Conservation (phyloP, 1,140 invertebrate genomes). For the Solenopsis fugax region DNA sequence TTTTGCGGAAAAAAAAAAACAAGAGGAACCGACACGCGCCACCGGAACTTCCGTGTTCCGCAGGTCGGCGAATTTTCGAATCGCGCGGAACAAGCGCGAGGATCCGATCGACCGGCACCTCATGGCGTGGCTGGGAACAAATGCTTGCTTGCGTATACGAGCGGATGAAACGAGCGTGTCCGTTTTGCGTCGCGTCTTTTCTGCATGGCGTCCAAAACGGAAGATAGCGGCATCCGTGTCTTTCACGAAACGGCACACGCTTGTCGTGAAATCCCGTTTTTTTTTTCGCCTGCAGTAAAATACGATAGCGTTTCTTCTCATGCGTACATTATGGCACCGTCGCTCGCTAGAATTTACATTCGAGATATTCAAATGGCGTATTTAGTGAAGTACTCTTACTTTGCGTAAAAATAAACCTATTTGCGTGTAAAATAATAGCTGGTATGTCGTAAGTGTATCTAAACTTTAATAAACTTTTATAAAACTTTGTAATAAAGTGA, state of each 20-base stretch:
- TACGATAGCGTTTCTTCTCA: conserved; percentile 25
- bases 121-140: conserved; percentile 6
- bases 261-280: conserved; percentile 8
- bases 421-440: background rate
- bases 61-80: conserved; percentile 43
- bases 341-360: conserved; percentile 39
- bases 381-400: conserved; percentile 40
- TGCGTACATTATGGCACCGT: background rate
- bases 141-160: conserved; percentile 24
- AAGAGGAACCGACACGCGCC: conserved; percentile 1
- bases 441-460: background rate
- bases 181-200: conserved; percentile 32
- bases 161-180: conserved; percentile 8
- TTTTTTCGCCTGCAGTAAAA: conserved; percentile 40
- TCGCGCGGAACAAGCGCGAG: conserved; percentile 15
- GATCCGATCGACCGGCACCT: conserved; percentile 43
- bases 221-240: conserved; percentile 37
- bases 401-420: conserved; percentile 35
- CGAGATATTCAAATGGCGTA: conserved; percentile 19
- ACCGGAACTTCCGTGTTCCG: conserved; percentile 29
- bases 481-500: background rate
- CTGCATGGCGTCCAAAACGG: conserved; percentile 8
- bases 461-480: too few species aligned
- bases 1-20: conserved; percentile 37
- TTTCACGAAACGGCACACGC: conserved; percentile 6